These are phyloP conservation scores for Limnothrissa miodon DNA, from an alignment of 2,113 vertebrate genomes.

Conservation along the genomic window DNA sequence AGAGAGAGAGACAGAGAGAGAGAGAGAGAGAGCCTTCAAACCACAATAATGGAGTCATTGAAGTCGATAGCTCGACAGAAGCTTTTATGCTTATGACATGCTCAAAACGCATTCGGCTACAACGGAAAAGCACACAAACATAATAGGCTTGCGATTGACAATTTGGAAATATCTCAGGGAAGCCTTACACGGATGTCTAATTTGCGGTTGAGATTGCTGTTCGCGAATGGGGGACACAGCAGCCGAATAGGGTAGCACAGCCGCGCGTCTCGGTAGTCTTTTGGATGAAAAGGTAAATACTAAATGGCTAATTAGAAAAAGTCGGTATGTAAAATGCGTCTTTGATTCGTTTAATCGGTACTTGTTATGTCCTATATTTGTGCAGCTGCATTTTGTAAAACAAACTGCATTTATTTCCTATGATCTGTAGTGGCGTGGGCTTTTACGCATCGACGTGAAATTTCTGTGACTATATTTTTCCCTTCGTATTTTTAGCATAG, in stretches of 20 bases:
- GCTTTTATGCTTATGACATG: neutral
- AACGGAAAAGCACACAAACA: neutral
- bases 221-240: conserved; percentile 12
- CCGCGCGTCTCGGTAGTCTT: conserved; percentile 1
- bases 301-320: neutral
- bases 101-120: neutral
- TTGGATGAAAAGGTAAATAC: conserved; percentile 8
- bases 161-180: conserved; percentile 8
- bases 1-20: neutral
- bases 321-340: neutral
- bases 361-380: neutral
- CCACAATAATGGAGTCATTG: conserved; percentile 17
- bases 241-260: neutral
- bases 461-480: neutral
- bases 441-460: conserved; percentile 14
- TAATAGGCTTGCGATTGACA: neutral
- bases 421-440: conserved; percentile 4
- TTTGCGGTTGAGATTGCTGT: neutral
- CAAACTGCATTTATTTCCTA: neutral
- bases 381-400: neutral
- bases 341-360: neutral
- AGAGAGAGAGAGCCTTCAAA: conserved; percentile 4
- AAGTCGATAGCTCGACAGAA: conserved; percentile 13
- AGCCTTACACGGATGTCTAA: neutral
- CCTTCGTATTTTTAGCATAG: neutral